Base-by-base conservation (phyloP, 2,888 invertebrate genomes). In the Spisula solida region DNA sequence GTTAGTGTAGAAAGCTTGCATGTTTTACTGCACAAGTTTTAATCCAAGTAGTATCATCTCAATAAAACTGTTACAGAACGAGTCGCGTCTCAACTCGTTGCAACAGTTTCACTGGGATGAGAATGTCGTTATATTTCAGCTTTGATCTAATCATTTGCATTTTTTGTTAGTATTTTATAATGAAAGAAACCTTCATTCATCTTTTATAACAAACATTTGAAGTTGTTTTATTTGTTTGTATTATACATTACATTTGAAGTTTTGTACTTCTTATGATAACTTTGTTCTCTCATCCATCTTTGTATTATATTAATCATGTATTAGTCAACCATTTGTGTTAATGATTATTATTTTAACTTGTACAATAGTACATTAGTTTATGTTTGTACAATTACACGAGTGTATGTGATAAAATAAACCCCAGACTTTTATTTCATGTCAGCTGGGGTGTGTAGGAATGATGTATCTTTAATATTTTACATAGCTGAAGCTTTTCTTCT, bases 331-430 rank as follows among this genome's bases (percentile, higher is more conserved):
- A 31, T 75, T 75, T 31, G 25, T n/a, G 75, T 75, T 75, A n/a
- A 60, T 51, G 16, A 51, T 51, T 41, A 41, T 56, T 25, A 75
- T 75, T 25, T 75, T 75, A 16, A 75, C 31, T 34, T 75, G 75
- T 75, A 75, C 41, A 41, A 41, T 41, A 41, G 31, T 75, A 25
- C 60, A 25, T 18, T 75, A 75, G 75, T 75, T 75, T 75, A 70
- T 29, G 34, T 75, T 75, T 31, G 34, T 75, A 75, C 29, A 18
- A 75, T 16, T 75, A 75, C 29, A 75, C 31, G 34, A 31, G n/a
- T 56, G 56, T 75, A 75, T 75, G 75, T 75, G 75, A 75, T 31
- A 75, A 41, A 14, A 75, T 31, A 75, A 75, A 75, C 34, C 31
- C 18, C 16, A 12, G 29, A 12, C 12, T 34, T 75, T 75, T 29